Percentiles rank a stretch among this genome's conserved stretches.
phyloP scores from a whole-genome alignment of 2,797 vertebrate genomes.

The Ammospiza maritima region DNA sequence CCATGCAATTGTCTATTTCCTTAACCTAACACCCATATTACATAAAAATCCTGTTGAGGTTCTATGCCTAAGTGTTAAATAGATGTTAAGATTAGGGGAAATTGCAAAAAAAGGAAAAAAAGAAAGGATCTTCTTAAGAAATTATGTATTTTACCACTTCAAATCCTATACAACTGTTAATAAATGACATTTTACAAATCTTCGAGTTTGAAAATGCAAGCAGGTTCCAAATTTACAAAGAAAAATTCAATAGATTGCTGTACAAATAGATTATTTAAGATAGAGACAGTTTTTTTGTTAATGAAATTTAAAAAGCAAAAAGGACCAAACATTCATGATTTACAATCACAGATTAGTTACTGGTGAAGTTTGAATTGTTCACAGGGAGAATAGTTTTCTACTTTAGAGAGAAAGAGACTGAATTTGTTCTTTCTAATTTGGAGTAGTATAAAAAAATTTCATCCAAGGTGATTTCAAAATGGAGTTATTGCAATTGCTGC shows the following conservation, averaged over 20 bases:
- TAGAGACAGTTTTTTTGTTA: not conserved
- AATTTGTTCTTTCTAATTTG: not conserved
- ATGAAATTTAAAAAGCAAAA: not conserved
- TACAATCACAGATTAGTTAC: not conserved
- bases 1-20: not conserved
- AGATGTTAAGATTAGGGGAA: not conserved
- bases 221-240: not conserved
- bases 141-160: not conserved
- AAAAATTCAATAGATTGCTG: not conserved
- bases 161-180: not conserved
- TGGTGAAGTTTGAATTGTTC: not conserved
- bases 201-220: not conserved
- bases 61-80: not conserved
- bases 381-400: not conserved
- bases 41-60: not conserved
- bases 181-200: not conserved
- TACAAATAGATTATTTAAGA: not conserved
- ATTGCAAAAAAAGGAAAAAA: rapidly evolving
- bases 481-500: not conserved
- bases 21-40: not conserved
- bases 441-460: not conserved
- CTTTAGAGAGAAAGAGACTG: not conserved
- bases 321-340: not conserved
- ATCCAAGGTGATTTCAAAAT: not conserved
- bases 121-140: not conserved